Percentiles rank a stretch among this genome's conserved stretches.
Evolutionary conservation across 2,888 invertebrate species (phyloP).

Genomic region (Masnerella sp.): DNA sequence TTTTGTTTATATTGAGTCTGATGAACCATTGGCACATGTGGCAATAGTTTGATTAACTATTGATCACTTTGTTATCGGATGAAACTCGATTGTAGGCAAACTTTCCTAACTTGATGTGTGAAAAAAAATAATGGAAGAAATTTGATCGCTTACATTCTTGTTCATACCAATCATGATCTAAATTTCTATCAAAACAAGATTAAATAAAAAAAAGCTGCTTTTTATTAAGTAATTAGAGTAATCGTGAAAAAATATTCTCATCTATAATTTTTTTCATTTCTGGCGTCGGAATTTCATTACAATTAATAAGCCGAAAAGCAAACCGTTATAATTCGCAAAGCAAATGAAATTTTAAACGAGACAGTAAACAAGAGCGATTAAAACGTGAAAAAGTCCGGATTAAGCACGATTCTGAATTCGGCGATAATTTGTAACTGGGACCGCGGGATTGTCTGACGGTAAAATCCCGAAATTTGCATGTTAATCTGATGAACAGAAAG

Average conservation of each 20-base stretch:
- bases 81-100: constrained; percentile 12
- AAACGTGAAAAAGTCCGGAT: constrained; percentile 1
- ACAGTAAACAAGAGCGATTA: not conserved
- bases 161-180: no score
- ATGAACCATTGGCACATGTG: constrained; percentile 15
- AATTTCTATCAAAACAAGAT: not conserved
- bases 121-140: not conserved
- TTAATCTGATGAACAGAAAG: constrained; percentile 23
- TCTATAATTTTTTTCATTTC: no score
- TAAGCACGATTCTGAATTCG: constrained; percentile 2
- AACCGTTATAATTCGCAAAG: no score
- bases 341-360: not conserved
- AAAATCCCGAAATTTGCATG: constrained; percentile 19
- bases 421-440: constrained; percentile 8
- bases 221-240: no score
- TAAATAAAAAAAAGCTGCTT: no score
- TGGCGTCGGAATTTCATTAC: no score
- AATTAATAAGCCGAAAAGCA: no score
- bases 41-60: constrained; percentile 22
- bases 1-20: constrained; percentile 23
- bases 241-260: no score
- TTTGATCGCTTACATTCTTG: no score
- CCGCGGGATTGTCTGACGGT: not conserved
- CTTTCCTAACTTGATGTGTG: not conserved
- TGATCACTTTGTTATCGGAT: constrained; percentile 12